Evolutionary conservation across 30 jellyfish, hydroid and myxozoan genomes (phyloP).

Genomic region (Aurelia sp.): DNA sequence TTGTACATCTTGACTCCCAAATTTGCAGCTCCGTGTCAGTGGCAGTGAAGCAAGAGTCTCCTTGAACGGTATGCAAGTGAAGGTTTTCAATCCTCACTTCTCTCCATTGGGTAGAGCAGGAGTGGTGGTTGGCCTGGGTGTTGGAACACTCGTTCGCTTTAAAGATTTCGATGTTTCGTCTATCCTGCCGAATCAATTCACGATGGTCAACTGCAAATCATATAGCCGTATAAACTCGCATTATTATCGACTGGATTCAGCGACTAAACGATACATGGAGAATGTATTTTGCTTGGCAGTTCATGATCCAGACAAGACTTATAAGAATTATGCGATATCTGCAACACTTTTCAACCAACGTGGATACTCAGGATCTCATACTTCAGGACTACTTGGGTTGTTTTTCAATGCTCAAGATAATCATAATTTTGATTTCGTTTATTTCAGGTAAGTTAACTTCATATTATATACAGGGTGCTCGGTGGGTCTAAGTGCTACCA

Average conservation of each 20-base stretch:
- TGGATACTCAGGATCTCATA: slow-evolving; percentile 44
- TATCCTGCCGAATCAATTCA: slow-evolving; percentile 24
- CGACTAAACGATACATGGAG: slow-evolving; percentile 54
- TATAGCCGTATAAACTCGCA: slow-evolving; percentile 47
- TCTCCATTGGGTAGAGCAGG: slow-evolving; percentile 74
- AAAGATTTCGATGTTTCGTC: slow-evolving; percentile 55
- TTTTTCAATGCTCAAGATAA: slow-evolving; percentile 75
- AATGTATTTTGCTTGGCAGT: slow-evolving; percentile 79
- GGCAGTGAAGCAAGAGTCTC: slow-evolving; percentile 57
- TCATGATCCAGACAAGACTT: slow-evolving; percentile 6
- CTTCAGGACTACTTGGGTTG: slow-evolving; percentile 77
- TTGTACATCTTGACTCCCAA: too few species aligned
- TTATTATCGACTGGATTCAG: slow-evolving; percentile 70
- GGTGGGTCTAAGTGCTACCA: too few species aligned
- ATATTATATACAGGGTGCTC: too few species aligned
- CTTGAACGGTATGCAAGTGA: slow-evolving; percentile 49
- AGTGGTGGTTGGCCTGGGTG: slow-evolving; percentile 80
- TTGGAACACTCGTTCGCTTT: slow-evolving; percentile 57
- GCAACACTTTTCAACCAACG: slow-evolving; percentile 70
- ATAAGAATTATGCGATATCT: slow-evolving; percentile 62
- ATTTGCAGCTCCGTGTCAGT: slow-evolving; percentile 54
- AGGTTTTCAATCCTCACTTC: slow-evolving; percentile 60
- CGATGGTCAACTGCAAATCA: slow-evolving; percentile 62
- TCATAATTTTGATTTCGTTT: slow-evolving; percentile 74
- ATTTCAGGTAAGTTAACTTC: slow-evolving; percentile 59